Percentiles rank a stretch among this genome's conserved stretches.
Evolutionary conservation across 2,888 invertebrate genomes (phyloP).

Genomic region (Pseudococcus viburni): DNA sequence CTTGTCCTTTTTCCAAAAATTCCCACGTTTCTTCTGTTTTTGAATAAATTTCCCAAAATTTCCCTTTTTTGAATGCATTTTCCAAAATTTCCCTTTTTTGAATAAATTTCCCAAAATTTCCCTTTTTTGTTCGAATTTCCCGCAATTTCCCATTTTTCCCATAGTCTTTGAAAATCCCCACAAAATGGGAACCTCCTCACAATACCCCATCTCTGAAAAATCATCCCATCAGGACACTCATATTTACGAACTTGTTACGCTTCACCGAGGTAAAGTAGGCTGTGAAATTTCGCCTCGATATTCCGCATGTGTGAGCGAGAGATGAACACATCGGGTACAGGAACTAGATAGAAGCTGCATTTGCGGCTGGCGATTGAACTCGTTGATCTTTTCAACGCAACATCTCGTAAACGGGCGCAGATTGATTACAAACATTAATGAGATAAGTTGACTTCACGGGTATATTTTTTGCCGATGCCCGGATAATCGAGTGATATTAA

Average conservation of each 20-base stretch:
- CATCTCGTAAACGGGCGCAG: conserved; percentile 35
- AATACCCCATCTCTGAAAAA: too few relatives aligned
- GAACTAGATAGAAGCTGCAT: neutral
- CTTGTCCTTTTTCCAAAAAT: too few relatives aligned
- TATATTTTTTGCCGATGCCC: conserved; percentile 22
- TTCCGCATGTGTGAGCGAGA: neutral
- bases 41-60: too few relatives aligned
- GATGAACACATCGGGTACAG: neutral
- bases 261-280: neutral
- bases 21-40: too few relatives aligned
- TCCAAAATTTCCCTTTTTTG: too few relatives aligned
- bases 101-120: too few relatives aligned
- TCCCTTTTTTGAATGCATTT: too few relatives aligned
- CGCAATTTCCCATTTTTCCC: too few relatives aligned
- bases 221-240: neutral
- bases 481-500: conserved; percentile 56
- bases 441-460: conserved; percentile 26
- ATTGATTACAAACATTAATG: conserved; percentile 54
- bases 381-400: conserved; percentile 43
- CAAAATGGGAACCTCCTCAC: too few relatives aligned
- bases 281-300: conserved; percentile 6
- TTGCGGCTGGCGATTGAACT: conserved; percentile 19
- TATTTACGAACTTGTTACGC: neutral
- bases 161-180: too few relatives aligned
- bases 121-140: too few relatives aligned